Conservation (phyloP, 2,797 vertebrate genomes). For the Novumbra hubbsi region DNA sequence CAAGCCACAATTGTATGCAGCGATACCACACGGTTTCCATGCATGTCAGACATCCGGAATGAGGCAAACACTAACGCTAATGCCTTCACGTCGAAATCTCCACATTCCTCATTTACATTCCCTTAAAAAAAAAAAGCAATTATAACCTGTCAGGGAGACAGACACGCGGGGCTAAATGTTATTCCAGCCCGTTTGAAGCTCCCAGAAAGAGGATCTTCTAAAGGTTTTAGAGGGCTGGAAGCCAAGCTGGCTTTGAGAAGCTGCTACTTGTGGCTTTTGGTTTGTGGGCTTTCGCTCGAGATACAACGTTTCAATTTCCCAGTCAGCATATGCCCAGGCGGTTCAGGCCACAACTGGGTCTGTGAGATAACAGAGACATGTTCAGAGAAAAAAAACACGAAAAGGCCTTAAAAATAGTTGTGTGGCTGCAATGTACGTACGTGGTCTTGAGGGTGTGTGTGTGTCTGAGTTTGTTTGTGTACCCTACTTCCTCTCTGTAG, state of each 20-base stretch:
- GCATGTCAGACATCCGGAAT: slow-evolving; percentile 58
- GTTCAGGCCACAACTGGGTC: slow-evolving; percentile 68
- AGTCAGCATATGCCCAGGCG: slow-evolving; percentile 72
- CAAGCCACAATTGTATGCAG: slow-evolving; percentile 66
- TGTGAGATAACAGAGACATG: slow-evolving; percentile 62
- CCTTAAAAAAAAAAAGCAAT: slow-evolving; percentile 35
- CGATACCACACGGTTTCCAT: slow-evolving; percentile 58
- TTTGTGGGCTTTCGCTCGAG: slow-evolving; percentile 76
- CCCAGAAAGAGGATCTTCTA: slow-evolving; percentile 26
- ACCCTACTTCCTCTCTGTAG: neutral
- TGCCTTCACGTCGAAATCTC: slow-evolving; percentile 16
- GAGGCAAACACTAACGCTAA: slow-evolving; percentile 49
- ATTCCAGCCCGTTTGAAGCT: slow-evolving; percentile 47
- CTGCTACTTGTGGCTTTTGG: slow-evolving; percentile 78
- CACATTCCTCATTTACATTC: slow-evolving; percentile 36
- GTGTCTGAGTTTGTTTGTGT: slow-evolving; percentile 10
- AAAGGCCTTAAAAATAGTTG: slow-evolving; percentile 51
- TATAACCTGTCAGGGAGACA: slow-evolving; percentile 23
- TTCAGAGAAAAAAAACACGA: slow-evolving; percentile 9
- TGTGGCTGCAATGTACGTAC: slow-evolving; percentile 12
- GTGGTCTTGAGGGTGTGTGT: slow-evolving; percentile 3
- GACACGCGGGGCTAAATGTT: slow-evolving; percentile 29
- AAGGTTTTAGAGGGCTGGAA: slow-evolving; percentile 52
- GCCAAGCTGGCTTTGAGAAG: slow-evolving; percentile 44
- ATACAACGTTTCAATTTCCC: slow-evolving; percentile 73